These are phyloP conservation scores for Solenodon paradoxus DNA, from an alignment of 2,113 vertebrate species.

Conservation along the genomic window DNA sequence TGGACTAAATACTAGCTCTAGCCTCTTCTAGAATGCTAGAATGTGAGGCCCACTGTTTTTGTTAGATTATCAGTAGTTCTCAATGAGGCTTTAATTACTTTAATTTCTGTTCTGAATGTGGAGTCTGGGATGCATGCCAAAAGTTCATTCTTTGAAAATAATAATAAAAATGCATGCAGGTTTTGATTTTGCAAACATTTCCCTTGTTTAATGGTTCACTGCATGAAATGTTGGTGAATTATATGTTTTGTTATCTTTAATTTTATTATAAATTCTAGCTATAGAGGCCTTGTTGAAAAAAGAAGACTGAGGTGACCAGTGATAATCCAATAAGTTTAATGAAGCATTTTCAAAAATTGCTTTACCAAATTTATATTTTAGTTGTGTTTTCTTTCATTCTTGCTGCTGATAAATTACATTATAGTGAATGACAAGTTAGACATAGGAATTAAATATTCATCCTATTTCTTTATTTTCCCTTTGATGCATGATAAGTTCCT, in stretches of 20 bases:
- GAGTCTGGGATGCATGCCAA: constrained; percentile 61
- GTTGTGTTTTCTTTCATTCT: background rate
- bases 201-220: constrained; percentile 48
- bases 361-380: background rate
- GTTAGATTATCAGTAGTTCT: constrained; percentile 44
- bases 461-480: background rate
- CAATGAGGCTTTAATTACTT: constrained; percentile 65
- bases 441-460: background rate
- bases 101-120: constrained; percentile 63
- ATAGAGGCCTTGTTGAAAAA: background rate
- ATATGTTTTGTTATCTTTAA: constrained; percentile 9
- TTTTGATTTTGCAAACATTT: constrained; percentile 62
- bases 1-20: constrained; percentile 16
- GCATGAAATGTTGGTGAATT: background rate
- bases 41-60: constrained; percentile 52
- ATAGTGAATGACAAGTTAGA: background rate
- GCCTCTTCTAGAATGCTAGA: constrained; percentile 21
- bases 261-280: constrained; percentile 58
- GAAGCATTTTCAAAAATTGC: background rate
- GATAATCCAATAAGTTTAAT: constrained; percentile 13
- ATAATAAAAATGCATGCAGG: constrained; percentile 58
- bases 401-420: background rate
- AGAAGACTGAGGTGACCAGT: background rate
- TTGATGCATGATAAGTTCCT: background rate
- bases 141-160: constrained; percentile 68